Base-by-base conservation (phyloP, 2,113 vertebrate genomes). In the Falcunculus frontatus region DNA sequence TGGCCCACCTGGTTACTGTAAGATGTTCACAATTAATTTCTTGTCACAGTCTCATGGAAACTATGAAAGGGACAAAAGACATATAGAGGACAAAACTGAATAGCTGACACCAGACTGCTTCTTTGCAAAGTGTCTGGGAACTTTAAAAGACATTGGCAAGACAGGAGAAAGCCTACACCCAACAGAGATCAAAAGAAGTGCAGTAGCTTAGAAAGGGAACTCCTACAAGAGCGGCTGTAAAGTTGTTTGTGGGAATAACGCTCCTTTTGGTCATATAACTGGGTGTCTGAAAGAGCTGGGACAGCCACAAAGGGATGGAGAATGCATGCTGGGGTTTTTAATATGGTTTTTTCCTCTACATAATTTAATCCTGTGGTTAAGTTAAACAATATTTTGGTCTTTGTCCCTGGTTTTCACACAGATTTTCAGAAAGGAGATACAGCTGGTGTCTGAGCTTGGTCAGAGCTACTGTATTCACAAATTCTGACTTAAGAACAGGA, bases 261-360 rank as follows among this genome's bases (percentile, higher is more conserved):
- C 68, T 95, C 59, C 81, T 94, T 97, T 94, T 84, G 80, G 86
- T 86, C 68, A n/a, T 23, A 15, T 44, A 95, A 86, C 44, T 93
- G 78, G 16, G 46, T 78, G 80, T 90, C 86, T 96, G 68, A 88
- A 68, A 83, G 72, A 82, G 35, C 46, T 81, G 60, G 35, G 39
- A 62, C 62, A 94, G 41, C 41, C 84, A 79, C 79, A 89, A 95
- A 91, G n/a, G 50, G 68, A 80, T 32, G 17, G 37, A 74, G 78
- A 76, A 91, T 80, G 20, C 56, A 59, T 49, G 50, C 35, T 88
- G 47, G 18, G 13, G 8, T 77, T 94, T 92, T 88, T 44, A 83
- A 91, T 18, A 30, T 50, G n/a, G 11, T 60, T 91, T 92, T 88
- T 84, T 65, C 27, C 62, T 64, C 64, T 46, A n/a, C 29, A 30